A percentile compares a stretch with the other conserved stretches of the same genome.
Evolutionary conservation across 2,113 vertebrate species (phyloP).

Genomic region (Odontesthes bonariensis): DNA sequence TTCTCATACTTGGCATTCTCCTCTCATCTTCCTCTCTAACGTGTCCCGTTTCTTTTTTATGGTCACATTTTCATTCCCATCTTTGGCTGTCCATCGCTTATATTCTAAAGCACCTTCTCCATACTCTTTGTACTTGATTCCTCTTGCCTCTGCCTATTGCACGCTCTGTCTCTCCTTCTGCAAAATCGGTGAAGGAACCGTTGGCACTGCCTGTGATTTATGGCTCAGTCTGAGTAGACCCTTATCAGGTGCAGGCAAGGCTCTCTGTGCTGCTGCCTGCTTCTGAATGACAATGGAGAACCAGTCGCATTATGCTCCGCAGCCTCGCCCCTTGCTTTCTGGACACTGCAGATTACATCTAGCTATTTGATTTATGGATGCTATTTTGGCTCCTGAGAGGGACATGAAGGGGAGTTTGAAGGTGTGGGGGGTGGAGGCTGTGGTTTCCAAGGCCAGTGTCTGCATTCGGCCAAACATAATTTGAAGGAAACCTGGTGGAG

Average conservation of each 20-base stretch:
- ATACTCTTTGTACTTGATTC: constrained; percentile 32
- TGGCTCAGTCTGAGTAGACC: constrained; percentile 90
- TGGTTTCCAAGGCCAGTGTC: constrained; percentile 87
- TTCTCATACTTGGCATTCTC: constrained; percentile 34
- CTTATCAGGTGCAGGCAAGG: constrained; percentile 97
- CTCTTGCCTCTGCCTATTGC: constrained; percentile 48
- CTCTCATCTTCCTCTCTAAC: constrained; percentile 13
- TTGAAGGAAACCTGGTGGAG: constrained; percentile 62
- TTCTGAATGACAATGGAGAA: constrained; percentile 98
- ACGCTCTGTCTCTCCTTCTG: constrained; percentile 46
- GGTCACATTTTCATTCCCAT: constrained; percentile 45
- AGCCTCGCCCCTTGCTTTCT: constrained; percentile 92
- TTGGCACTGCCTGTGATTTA: constrained; percentile 90
- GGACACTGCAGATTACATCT: constrained; percentile 98
- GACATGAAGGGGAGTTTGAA: constrained; percentile 85
- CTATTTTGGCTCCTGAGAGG: constrained; percentile 79
- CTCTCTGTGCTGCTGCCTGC: constrained; percentile 88
- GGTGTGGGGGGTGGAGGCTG: constrained; percentile 82
- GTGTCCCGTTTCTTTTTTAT: constrained; percentile 23
- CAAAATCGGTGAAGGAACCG: constrained; percentile 89
- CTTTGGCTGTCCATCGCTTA: constrained; percentile 11
- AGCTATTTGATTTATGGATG: constrained; percentile 94
- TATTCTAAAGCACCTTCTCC: constrained; percentile 37
- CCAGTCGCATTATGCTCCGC: constrained; percentile 91
- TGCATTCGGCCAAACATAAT: constrained; percentile 84